These are phyloP conservation scores for Ellobium chinense DNA, from an alignment of 2,888 invertebrate genomes.

Conservation along the genomic window DNA sequence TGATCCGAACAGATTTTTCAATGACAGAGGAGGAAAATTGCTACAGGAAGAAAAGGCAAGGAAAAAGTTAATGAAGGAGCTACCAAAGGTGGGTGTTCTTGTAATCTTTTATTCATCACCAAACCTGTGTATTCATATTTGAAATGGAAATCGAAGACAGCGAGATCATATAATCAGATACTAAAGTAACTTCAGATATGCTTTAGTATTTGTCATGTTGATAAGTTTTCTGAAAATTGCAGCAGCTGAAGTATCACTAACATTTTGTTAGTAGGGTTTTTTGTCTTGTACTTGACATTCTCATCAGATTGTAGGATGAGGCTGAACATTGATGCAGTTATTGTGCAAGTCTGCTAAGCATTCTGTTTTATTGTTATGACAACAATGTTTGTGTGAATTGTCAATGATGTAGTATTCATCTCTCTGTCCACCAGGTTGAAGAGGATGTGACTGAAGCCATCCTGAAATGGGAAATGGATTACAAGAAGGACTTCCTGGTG, in stretches of 20 bases:
- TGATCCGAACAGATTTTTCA: constrained; percentile 90
- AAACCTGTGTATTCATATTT: too few species aligned
- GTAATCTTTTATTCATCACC: too few species aligned
- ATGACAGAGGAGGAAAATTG: constrained; percentile 92
- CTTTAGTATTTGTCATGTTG: neutral
- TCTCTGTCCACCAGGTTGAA: constrained; percentile 66
- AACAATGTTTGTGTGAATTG: neutral
- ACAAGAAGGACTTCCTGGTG: constrained; percentile 69
- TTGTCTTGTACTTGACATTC: too few species aligned
- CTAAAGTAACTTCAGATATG: neutral
- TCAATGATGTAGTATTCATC: neutral
- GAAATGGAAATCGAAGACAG: too few species aligned
- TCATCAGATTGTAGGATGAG: too few species aligned
- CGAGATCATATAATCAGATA: too few species aligned
- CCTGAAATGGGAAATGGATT: constrained; percentile 71
- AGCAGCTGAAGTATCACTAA: too few species aligned
- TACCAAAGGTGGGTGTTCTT: constrained; percentile 72
- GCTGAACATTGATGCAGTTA: too few species aligned
- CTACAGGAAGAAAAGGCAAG: constrained; percentile 92
- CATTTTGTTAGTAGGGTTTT: too few species aligned
- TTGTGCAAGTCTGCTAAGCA: too few species aligned
- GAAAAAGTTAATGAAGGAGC: constrained; percentile 85
- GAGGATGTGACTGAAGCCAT: constrained; percentile 70
- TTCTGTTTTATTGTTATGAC: too few species aligned
- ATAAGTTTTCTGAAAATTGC: neutral